Evolutionary conservation across 2,113 vertebrate species (phyloP).

Genomic region (Myocastor coypus): DNA sequence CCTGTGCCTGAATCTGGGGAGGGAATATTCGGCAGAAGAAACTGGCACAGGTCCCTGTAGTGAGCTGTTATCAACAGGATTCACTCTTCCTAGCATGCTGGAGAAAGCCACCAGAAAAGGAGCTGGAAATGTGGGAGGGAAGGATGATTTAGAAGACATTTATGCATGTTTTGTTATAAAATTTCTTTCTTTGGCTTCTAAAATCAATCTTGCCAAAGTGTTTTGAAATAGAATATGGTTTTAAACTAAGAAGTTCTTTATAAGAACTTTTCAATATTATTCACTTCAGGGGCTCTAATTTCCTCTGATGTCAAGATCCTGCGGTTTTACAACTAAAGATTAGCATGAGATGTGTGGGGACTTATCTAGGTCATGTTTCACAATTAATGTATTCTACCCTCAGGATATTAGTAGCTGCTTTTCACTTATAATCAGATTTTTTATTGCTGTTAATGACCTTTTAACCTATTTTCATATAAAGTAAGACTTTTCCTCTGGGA

Average conservation of each 20-base stretch:
- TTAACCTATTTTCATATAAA: constrained; percentile 81
- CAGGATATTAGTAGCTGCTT: constrained; percentile 71
- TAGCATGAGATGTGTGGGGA: constrained; percentile 36
- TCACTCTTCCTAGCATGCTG: neutral
- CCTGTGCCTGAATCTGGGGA: neutral
- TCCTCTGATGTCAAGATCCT: constrained; percentile 69
- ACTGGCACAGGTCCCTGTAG: accelerated
- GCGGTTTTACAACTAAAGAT: constrained; percentile 63
- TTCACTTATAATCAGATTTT: constrained; percentile 70
- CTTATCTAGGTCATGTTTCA: constrained; percentile 80
- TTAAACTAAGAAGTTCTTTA: neutral
- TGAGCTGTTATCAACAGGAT: neutral
- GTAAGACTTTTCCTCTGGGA: constrained; percentile 71
- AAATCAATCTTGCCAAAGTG: neutral
- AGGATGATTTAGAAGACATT: neutral
- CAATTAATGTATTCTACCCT: constrained; percentile 78
- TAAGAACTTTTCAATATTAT: constrained; percentile 53
- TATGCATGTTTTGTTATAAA: constrained; percentile 33
- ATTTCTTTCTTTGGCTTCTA: constrained; percentile 45
- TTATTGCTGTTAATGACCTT: constrained; percentile 70
- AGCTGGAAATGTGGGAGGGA: neutral
- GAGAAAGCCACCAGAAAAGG: neutral
- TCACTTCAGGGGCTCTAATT: constrained; percentile 43
- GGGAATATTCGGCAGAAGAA: neutral
- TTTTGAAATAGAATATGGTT: constrained; percentile 20